Evolutionary conservation across 2,797 vertebrate species (phyloP).

Genomic region (Crenichthys baileyi): DNA sequence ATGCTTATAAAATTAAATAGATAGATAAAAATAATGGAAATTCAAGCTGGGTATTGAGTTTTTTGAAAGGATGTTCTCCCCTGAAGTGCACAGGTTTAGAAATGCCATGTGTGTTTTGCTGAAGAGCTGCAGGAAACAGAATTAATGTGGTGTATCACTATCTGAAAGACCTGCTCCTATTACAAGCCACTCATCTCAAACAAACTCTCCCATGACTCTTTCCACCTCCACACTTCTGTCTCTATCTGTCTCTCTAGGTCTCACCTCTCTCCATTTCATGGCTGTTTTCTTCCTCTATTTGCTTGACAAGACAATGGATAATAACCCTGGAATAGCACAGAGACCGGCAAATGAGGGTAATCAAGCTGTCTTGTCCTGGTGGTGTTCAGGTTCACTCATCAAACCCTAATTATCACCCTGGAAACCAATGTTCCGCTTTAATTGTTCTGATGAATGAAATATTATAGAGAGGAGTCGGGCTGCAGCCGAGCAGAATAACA

Average conservation of each 20-base stretch:
- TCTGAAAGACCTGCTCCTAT: conserved; percentile 68
- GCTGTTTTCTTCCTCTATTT: conserved; percentile 78
- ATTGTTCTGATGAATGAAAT: conserved; percentile 86
- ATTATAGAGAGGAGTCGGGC: conserved; percentile 80
- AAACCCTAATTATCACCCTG: conserved; percentile 84
- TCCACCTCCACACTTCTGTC: conserved; percentile 63
- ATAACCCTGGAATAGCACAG: conserved; percentile 80
- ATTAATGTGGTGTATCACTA: conserved; percentile 75
- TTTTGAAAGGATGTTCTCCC: conserved; percentile 8
- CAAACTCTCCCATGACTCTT: conserved; percentile 67
- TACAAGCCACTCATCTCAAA: conserved; percentile 71
- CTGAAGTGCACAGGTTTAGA: conserved; percentile 22
- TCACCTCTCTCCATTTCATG: conserved; percentile 77
- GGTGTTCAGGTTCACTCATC: conserved; percentile 82
- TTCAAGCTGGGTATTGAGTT: conserved; percentile 1
- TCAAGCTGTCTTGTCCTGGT: conserved; percentile 84
- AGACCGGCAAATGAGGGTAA: conserved; percentile 82
- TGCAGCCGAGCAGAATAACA: conserved; percentile 82
- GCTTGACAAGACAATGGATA: conserved; percentile 83
- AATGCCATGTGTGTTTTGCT: conserved; percentile 59
- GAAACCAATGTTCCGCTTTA: conserved; percentile 86
- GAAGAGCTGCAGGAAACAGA: conserved; percentile 66
- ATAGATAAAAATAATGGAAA: background rate
- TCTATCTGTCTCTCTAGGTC: conserved; percentile 63
- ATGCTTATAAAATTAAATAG: background rate